Conservation (phyloP, 2,113 vertebrate genomes). For the Atractosteus spatula region DNA sequence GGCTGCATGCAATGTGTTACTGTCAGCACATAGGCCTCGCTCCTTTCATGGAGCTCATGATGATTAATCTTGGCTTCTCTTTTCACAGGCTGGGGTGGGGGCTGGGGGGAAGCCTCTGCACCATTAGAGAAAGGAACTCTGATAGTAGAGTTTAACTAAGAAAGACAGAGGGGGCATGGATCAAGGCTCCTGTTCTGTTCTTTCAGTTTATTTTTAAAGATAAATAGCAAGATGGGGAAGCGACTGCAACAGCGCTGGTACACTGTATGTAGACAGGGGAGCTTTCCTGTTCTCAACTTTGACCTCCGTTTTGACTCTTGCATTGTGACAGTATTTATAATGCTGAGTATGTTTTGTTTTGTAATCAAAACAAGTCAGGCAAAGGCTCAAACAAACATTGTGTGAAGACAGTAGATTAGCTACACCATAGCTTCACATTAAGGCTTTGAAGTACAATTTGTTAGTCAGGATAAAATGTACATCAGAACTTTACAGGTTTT, state of each 20-base stretch:
- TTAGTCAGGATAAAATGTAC: no score
- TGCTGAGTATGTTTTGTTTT: no score
- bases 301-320: no score
- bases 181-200: background rate
- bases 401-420: no score
- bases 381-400: no score
- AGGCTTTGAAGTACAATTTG: no score
- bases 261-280: background rate
- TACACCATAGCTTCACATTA: no score
- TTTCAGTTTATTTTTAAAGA: background rate
- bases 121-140: background rate
- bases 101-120: background rate
- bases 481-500: no score
- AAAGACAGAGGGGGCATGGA: background rate
- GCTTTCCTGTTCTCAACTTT: no score
- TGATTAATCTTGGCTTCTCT: slow-evolving; percentile 11
- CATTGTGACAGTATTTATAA: no score
- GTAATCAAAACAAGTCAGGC: no score
- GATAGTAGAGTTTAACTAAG: slow-evolving; percentile 5
- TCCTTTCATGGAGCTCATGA: background rate
- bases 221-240: background rate
- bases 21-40: slow-evolving; percentile 1
- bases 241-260: background rate
- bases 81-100: background rate
- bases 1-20: background rate